A percentile compares a stretch with the other conserved stretches of the same genome.
phyloP scores from a whole-genome alignment of 2,113 vertebrate species.

The Morone saxatilis region DNA sequence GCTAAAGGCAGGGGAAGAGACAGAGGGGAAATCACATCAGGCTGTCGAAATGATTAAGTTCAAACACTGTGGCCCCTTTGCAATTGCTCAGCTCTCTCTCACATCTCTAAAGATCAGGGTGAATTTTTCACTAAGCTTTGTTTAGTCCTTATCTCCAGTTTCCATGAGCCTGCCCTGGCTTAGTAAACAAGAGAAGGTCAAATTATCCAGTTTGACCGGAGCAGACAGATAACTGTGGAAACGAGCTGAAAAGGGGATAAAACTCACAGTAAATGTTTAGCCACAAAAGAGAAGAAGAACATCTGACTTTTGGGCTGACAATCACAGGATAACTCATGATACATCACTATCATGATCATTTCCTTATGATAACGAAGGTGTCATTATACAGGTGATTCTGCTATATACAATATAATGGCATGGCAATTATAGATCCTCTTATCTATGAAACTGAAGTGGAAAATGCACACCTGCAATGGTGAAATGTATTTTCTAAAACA shows the following conservation, averaged over 20 bases:
- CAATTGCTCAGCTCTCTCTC: constrained; percentile 38
- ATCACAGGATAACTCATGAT: neutral
- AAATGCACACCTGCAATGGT: neutral
- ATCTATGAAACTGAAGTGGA: neutral
- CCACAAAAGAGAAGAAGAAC: neutral
- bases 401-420: neutral
- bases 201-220: constrained; percentile 45
- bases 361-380: neutral
- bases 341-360: neutral
- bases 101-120: constrained; percentile 39
- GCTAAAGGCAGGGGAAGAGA: constrained; percentile 53
- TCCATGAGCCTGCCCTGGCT: constrained; percentile 31
- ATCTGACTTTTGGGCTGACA: neutral
- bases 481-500: too few species aligned
- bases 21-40: constrained; percentile 45
- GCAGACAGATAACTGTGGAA: constrained; percentile 13
- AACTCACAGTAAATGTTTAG: constrained; percentile 6
- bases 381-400: neutral
- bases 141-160: constrained; percentile 39
- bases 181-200: constrained; percentile 52
- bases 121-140: constrained; percentile 37
- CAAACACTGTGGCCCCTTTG: constrained; percentile 38
- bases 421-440: neutral
- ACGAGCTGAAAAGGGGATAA: constrained; percentile 3
- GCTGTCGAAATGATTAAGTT: constrained; percentile 39